Base-by-base conservation (phyloP, 2,113 vertebrate genomes). In the Trogon melanurus region DNA sequence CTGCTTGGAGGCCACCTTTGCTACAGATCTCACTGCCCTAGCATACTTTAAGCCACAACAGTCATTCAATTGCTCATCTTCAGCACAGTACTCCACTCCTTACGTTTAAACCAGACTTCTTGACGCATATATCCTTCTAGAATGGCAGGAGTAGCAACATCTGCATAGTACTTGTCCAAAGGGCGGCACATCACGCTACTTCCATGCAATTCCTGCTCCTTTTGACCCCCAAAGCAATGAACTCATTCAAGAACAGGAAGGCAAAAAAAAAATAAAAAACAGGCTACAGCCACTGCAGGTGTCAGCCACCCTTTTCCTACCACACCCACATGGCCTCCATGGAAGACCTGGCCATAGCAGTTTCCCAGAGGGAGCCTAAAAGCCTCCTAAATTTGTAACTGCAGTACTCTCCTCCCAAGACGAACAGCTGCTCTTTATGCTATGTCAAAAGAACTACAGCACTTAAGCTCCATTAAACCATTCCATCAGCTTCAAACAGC, bases 171-270 rank as follows among this genome's bases (percentile, higher is more conserved):
- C 53, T n/a, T 34, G 25, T 86, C 34, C 72, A 74, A 92, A 91
- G 30, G 65, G 38, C 10, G 0, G 66, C 85, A 81, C 41, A 17
- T 44, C 29, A 10, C 20, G 60, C 32, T 72, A 50, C 34, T 71
- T 65, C 53, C 23, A 47, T 38, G 30, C 6, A 79, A n/a, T 47
- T 50, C 56, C 71, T 47, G 11, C 53, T 83, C 48, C 38, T 84
- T 83, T 80, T 44, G 60, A 23, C 18, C n/a, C 54, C 4, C 19
- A n/a, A 17, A 69, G 70, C 50, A 53, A 72, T 4, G 3, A 91
- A 79, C 65, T 79, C 73, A 89, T 82, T 62, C 45, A 95, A 92
- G 91, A 94, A 48, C 69, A 93, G 64, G 65, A 80, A 88, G 51
- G 41, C 84, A 72, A 70, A 80, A 62, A 36, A 36, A 36, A 36